Base-by-base conservation (phyloP, 64 coral and sea anemone species). In the Anthopleura sola region DNA sequence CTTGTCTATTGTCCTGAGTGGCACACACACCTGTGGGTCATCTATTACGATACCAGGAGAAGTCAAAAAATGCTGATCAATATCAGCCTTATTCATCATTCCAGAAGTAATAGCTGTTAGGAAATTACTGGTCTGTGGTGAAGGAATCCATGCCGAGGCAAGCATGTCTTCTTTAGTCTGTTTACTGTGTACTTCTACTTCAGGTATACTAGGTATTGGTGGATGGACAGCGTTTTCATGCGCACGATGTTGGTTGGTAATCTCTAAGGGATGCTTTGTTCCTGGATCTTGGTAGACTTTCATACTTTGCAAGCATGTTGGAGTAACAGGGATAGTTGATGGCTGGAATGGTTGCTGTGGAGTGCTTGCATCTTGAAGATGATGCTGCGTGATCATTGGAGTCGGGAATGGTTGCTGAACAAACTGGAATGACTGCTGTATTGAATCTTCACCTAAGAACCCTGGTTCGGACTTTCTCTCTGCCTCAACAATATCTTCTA, bases 1-100 rank as follows among this genome's bases (percentile, higher is more conserved):
- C 40, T 8, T 44, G 4, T 44, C 4, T 44, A 44, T 8, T 6
- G 9, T 44, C 40, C 4, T 44, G 40, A 13, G 2, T 53, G 16
- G 50, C 50, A 53, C 4, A 32, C 15, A 32, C 66, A 96, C 94
- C 84, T 96, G 87, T 17, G 94, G 78, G 5, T 60, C 87, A 31
- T 96, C 94, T 40, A 92, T 78, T 71, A 86, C 83, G 24, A 96
- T 88, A 46, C 90, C 84, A 47, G 94, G 94, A 31, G 90, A 96
- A 6, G 94, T 96, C 31, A 96, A 84, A 82, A 87, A 96, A 24
- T 96, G 90, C 71, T 96, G 94, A 84, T 92, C 90, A 2, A 96
- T 86, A 87, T 96, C 90, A 33, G 76, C 53, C 20, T 87, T 92
- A 66, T 87, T 96, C 84, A 87, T 83, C 94, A 96, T 92, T 55